Evolutionary conservation across 2,888 invertebrate species (phyloP), one percentile per base, ranked within the genome.

Genomic region (Hesperia comma): DNA sequence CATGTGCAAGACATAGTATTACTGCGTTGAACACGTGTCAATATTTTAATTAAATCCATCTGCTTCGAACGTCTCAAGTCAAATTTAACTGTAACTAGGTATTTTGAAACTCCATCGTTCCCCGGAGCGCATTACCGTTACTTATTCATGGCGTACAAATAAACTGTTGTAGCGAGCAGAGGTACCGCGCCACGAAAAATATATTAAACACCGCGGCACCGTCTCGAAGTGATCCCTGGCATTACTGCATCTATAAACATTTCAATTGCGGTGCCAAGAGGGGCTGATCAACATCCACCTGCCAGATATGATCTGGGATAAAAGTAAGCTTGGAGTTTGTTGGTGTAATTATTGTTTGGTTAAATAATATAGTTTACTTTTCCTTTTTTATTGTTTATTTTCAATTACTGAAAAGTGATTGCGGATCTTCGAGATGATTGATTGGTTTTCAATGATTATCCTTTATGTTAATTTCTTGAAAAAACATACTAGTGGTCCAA

Each of bases 231-330:
- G 88, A 90, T 90, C 89, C 87, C 80, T 76, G 75, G 85, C 83
- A 83, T 88, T 88, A 88, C 86, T 86, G 86, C 87, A 88, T 88
- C 88, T 87, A 87, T 89, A 88, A 89, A 88, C 88, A 89, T 90
- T 89, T 88, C 89, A 89, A 90, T 90, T 88, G 89, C 79, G 82
- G 79, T 69, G 75, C 71, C 75, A 73, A 71, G 71, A 41, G 61
- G 61, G 61, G 41, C 54, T 53, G 51, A 61, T 61, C 61, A 40
- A 37, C 40, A 41, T 17, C 49, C 6, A 46, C 15, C 43, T 46
- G 43, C 6, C 17, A 46, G 43, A 46, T 46, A 46, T n/a, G 15
- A 46, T 17, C 40, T 37, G 17, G 43, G 54, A 54, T 54, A 15
- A 32, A 62, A 7, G 43, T 17, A 17, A 46, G 43, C 8, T 46